Conservation (phyloP, 2,888 invertebrate species). For the Erannis defoliaria region DNA sequence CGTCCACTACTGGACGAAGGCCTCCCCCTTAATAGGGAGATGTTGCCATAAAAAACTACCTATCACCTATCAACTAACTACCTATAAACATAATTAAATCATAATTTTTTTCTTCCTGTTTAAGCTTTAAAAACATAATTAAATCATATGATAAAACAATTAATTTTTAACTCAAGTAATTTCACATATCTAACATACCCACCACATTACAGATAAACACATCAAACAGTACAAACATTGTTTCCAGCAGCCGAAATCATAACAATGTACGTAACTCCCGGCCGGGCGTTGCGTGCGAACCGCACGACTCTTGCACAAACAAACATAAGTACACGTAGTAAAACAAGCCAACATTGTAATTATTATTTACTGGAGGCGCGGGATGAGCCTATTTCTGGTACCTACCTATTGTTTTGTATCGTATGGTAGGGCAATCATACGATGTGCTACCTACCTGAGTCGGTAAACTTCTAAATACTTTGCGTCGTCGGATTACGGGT, state of each 20-base stretch:
- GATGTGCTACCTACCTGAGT: background rate
- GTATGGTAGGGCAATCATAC: background rate
- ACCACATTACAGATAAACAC: background rate
- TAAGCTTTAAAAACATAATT: no score
- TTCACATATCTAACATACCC: background rate
- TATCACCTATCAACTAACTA: no score
- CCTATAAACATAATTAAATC: no score
- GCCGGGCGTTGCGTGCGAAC: conserved; percentile 21
- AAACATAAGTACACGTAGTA: conserved; percentile 30
- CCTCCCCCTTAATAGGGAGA: no score
- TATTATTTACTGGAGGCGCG: conserved; percentile 27
- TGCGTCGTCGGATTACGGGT: no score
- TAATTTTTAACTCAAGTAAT: no score
- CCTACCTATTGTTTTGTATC: no score
- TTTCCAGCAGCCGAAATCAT: conserved; percentile 15
- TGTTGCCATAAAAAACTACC: no score
- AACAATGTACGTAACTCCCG: conserved; percentile 22
- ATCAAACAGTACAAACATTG: conserved; percentile 17
- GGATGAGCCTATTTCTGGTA: conserved; percentile 2
- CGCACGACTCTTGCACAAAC: conserved; percentile 26
- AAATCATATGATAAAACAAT: no score
- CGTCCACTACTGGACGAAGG: no score
- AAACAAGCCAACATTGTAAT: conserved; percentile 36
- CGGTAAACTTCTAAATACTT: no score
- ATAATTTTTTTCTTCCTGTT: no score